These are phyloP conservation scores for Hydrolagus affinis DNA, from an alignment of 2,113 vertebrate genomes.

Conservation along the genomic window DNA sequence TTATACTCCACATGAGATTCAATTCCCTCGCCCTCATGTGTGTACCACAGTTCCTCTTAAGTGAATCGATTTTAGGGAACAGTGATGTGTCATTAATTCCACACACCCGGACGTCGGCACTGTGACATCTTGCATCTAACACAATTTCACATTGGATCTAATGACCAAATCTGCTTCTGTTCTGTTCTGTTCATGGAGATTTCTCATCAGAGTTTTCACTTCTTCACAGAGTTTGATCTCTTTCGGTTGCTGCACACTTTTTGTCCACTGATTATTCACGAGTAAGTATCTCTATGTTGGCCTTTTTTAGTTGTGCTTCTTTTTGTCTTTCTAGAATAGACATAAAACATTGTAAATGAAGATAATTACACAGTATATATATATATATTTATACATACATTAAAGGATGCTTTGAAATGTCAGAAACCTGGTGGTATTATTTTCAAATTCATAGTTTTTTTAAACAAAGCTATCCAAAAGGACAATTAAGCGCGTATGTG, in stretches of 20 bases:
- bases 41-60: no score
- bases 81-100: no score
- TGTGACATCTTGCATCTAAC: no score
- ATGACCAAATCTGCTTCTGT: constrained; percentile 10
- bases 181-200: neutral
- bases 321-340: constrained; percentile 24
- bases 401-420: constrained; percentile 25
- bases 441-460: neutral
- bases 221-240: neutral
- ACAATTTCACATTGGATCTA: no score
- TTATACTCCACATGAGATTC: no score
- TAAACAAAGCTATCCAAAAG: neutral
- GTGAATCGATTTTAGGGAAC: no score
- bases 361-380: neutral
- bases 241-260: neutral
- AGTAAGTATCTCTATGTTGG: neutral
- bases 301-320: neutral
- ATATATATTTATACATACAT: constrained; percentile 3
- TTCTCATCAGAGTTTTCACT: neutral
- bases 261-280: neutral
- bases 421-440: neutral
- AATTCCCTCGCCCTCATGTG: no score
- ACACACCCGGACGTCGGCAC: no score
- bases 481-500: neutral
- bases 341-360: constrained; percentile 12